Evolutionary conservation across 2,888 invertebrate genomes (phyloP), one percentile per base, ranked within the genome.

Genomic region (Theristus sp.): DNA sequence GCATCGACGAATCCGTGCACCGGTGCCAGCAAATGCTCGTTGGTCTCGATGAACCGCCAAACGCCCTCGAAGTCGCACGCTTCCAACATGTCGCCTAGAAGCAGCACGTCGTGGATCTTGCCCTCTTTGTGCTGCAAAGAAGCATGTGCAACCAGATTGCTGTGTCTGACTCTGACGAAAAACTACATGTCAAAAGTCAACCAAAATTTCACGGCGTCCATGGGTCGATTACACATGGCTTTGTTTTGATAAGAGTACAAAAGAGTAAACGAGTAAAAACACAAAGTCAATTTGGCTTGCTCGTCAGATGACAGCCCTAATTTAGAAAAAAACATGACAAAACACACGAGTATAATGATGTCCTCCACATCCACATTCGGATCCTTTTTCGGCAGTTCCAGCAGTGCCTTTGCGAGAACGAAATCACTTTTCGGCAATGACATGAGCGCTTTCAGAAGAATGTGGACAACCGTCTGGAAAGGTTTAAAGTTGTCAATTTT

Each of bases 391-490:
- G 38, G 64, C 93, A 88, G 86, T 65, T 87, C 84, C 62, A 98
- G 80, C 61, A 98, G 81, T 75, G 93, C 96, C 77, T 98, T 98
- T 79, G 96, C 98, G 65, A 98, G 80, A 56, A 91, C 89, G 73
- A 96, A 94, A 77, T 98, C 98, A 13, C 94, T 89, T 72, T 94
- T 90, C 0, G 98, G 98, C 67, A 96, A 82, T 76, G 93, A 94
- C 17, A 96, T 94, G 53, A 98, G 78, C 1, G 94, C 90, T 75
- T 98, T 98, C 67, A 98, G 75, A 55, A 98, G 79, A 70, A 99
- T 91, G 71, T 86, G 85, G 66, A 86, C 84, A 1, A 89, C 87
- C 47, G 93, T 72, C 24, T 67, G 64, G 38, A 70, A 67, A 0
- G n/a, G n/a, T n/a, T n/a, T n/a, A n/a, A n/a, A n/a, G n/a, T n/a